Evolutionary conservation across 2,113 vertebrate genomes (phyloP), one percentile per base, ranked within the genome.

Genomic region (Gobius niger): DNA sequence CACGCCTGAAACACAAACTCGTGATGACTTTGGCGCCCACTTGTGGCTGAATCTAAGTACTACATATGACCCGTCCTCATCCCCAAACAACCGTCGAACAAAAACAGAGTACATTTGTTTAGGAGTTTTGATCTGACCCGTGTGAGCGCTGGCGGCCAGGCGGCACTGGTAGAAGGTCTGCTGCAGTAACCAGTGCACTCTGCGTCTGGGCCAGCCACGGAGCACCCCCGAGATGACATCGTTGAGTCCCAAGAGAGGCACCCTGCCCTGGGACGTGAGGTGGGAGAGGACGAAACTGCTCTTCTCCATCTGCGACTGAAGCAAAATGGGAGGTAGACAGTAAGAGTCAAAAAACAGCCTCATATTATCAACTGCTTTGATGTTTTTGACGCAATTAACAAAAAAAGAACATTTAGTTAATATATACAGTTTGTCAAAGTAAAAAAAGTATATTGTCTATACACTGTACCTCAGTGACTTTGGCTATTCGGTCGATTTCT

Each of bases 161-260:
- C 94, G 94, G 51, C 93, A 90, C 60, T 98, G 96, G 84, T 97
- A 96, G 3, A 98, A 92, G 14, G 91, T 68, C 63, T 96, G 94
- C 67, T 96, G 88, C 9, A 96, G 75, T 75, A 98, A 90, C 95
- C 96, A 97, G 52, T 90, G 89, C 11, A 96, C 77, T 1, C 67
- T 77, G 80, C 85, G 82, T 60, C 85, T 90, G 6, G 84, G 88
- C 6, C 75, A 87, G 76, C 88, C 92, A 0, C 57, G 83, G 4
- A 92, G 52, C 10, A 93, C 88, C 0, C 59, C 73, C 0, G 83
- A 70, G 68, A 98, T 94, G 61, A 96, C 4, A 0, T 94, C 92
- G 53, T 77, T 95, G 16, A 98, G 89, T 15, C 89, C 85, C 42
- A 92, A 87, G 64, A 99, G 82, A 46, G 96, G 93, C 57, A 98